Evolutionary conservation across 2,888 invertebrate genomes (phyloP).

Genomic region (Nemapogon koenigi): DNA sequence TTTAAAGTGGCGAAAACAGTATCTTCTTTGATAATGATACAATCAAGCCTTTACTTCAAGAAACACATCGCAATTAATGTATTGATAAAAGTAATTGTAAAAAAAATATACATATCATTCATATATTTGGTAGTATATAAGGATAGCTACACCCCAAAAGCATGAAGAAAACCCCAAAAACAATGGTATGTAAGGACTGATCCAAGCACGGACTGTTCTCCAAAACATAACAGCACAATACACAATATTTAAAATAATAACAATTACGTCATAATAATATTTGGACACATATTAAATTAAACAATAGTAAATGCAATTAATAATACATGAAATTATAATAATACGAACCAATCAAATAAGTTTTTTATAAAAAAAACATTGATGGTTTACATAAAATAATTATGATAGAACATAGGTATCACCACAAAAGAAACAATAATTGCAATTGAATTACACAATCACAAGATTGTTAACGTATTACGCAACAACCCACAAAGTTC

Average conservation of each 20-base stretch:
- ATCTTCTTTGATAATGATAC: too few species aligned
- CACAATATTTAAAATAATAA: constrained; percentile 24
- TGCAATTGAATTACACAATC: background rate
- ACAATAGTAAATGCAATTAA: constrained; percentile 43
- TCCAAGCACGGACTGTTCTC: constrained; percentile 62
- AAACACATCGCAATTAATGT: background rate
- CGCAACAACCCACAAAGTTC: background rate
- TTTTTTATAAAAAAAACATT: too few species aligned
- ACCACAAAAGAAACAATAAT: too few species aligned
- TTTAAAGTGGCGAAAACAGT: too few species aligned
- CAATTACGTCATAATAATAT: constrained; percentile 20
- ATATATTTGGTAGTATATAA: constrained; percentile 51
- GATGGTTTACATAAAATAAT: too few species aligned
- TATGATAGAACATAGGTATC: too few species aligned
- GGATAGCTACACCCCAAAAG: constrained; percentile 77
- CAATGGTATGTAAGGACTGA: constrained; percentile 74
- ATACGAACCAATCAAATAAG: too few species aligned
- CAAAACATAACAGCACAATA: constrained; percentile 31
- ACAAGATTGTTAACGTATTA: background rate
- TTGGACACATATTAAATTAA: constrained; percentile 25
- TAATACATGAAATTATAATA: constrained; percentile 32
- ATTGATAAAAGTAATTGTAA: background rate
- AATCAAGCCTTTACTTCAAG: too few species aligned
- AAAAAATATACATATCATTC: constrained; percentile 27
- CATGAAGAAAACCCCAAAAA: constrained; percentile 90